These are phyloP conservation scores for Malaclemys terrapin DNA, from an alignment of 2,113 vertebrate species.

Conservation along the genomic window DNA sequence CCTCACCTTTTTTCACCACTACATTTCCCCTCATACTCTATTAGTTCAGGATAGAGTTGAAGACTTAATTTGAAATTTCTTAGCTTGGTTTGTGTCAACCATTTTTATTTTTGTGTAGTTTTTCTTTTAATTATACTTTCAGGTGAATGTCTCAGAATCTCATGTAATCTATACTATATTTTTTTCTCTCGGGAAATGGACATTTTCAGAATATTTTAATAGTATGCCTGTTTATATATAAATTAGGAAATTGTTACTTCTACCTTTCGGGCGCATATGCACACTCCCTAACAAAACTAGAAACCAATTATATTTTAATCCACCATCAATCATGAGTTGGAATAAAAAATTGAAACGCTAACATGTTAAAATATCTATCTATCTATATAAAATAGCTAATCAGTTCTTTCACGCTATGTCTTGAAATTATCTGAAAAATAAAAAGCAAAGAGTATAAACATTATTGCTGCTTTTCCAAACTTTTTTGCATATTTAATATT, in stretches of 20 bases:
- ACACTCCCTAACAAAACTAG: neutral
- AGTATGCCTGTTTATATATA: neutral
- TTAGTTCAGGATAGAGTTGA: neutral
- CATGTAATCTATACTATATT: neutral
- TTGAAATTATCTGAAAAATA: neutral
- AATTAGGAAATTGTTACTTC: neutral
- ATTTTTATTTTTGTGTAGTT: neutral
- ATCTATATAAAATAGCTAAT: rapidly evolving
- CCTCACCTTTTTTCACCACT: neutral
- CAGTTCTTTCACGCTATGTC: rapidly evolving
- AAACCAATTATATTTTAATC: neutral
- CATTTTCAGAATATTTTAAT: neutral
- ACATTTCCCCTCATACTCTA: neutral
- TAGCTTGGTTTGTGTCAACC: neutral
- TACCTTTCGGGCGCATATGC: neutral
- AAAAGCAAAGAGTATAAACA: neutral
- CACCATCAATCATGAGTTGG: neutral
- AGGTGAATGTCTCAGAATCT: neutral
- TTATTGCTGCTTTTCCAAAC: neutral
- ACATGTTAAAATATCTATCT: rapidly evolving
- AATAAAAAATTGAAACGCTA: neutral
- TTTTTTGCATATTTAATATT: neutral
- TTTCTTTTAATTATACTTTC: neutral
- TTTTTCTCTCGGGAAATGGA: neutral
- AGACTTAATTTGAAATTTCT: neutral